Evolutionary conservation across 2,888 invertebrate genomes (phyloP).

Genomic region (Poecilus cupreus): DNA sequence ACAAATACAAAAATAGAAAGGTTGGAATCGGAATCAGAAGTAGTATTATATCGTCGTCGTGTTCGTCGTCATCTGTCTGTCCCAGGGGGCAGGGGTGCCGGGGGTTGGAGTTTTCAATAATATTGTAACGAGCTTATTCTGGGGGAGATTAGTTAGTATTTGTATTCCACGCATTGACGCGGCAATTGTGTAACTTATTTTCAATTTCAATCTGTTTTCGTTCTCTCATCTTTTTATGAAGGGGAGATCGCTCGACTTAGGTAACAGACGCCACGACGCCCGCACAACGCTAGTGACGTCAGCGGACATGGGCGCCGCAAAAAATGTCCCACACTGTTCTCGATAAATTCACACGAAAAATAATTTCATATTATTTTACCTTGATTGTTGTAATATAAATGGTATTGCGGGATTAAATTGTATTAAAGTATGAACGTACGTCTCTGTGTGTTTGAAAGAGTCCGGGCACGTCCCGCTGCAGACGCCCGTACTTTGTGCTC

Average conservation of each 20-base stretch:
- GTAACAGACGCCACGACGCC: slow-evolving; percentile 15
- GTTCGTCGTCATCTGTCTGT: not conserved
- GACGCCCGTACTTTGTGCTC: slow-evolving; percentile 61
- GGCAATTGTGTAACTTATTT: slow-evolving; percentile 69
- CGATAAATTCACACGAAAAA: not conserved
- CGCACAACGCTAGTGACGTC: not conserved
- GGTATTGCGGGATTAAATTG: no score
- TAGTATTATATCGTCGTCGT: not conserved
- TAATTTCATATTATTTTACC: no score
- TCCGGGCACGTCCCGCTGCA: slow-evolving; percentile 38
- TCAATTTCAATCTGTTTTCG: slow-evolving; percentile 71
- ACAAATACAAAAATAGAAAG: not conserved
- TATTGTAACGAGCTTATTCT: slow-evolving; percentile 57
- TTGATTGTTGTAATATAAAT: no score
- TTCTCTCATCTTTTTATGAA: slow-evolving; percentile 65
- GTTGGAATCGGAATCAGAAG: not conserved
- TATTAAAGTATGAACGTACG: no score
- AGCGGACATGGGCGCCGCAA: not conserved
- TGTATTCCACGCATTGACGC: slow-evolving; percentile 52
- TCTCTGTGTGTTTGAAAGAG: not conserved
- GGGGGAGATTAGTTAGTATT: slow-evolving; percentile 54
- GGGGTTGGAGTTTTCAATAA: slow-evolving; percentile 49
- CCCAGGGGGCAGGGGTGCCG: slow-evolving; percentile 10
- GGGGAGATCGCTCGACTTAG: slow-evolving; percentile 2
- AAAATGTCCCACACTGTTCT: not conserved